A percentile compares a stretch with the other conserved stretches of the same genome.
Evolutionary conservation across 2,888 invertebrate genomes (phyloP).

Genomic region (Xylota segnis): DNA sequence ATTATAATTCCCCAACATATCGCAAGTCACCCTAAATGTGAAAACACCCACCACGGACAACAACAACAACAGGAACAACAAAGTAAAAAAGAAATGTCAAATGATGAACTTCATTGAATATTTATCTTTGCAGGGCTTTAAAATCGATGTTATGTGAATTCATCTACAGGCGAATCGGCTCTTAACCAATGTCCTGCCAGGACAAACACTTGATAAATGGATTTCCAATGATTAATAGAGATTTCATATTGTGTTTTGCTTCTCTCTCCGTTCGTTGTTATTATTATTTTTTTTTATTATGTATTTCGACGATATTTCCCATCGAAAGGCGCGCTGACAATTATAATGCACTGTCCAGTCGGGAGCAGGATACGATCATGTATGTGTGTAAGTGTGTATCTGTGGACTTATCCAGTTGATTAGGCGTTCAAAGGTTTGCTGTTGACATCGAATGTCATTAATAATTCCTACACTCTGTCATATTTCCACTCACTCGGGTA

Average conservation of each 20-base stretch:
- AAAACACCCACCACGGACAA: not conserved
- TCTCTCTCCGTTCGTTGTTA: slow-evolving; percentile 25
- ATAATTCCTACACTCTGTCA: slow-evolving; percentile 64
- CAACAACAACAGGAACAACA: not conserved
- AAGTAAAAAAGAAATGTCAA: not conserved
- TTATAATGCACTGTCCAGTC: slow-evolving; percentile 49
- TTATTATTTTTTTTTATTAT: slow-evolving; percentile 41
- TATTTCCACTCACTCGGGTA: slow-evolving; percentile 45
- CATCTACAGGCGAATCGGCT: slow-evolving; percentile 23
- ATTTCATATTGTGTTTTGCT: slow-evolving; percentile 60
- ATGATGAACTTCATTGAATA: slow-evolving; percentile 26
- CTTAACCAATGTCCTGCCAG: slow-evolving; percentile 54
- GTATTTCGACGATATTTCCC: slow-evolving; percentile 30
- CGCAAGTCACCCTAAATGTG: not conserved
- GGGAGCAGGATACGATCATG: not conserved
- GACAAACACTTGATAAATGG: slow-evolving; percentile 66
- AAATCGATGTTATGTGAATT: slow-evolving; percentile 41
- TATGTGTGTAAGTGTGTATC: slow-evolving; percentile 8
- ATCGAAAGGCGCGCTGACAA: slow-evolving; percentile 43
- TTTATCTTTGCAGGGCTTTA: slow-evolving; percentile 38
- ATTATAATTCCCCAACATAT: not conserved
- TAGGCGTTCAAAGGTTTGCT: slow-evolving; percentile 73
- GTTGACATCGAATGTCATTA: slow-evolving; percentile 69
- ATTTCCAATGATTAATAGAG: slow-evolving; percentile 71
- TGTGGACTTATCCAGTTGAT: slow-evolving; percentile 68